These are phyloP conservation scores for Callaeas wilsoni DNA, from an alignment of 2,113 vertebrate species.

Conservation along the genomic window DNA sequence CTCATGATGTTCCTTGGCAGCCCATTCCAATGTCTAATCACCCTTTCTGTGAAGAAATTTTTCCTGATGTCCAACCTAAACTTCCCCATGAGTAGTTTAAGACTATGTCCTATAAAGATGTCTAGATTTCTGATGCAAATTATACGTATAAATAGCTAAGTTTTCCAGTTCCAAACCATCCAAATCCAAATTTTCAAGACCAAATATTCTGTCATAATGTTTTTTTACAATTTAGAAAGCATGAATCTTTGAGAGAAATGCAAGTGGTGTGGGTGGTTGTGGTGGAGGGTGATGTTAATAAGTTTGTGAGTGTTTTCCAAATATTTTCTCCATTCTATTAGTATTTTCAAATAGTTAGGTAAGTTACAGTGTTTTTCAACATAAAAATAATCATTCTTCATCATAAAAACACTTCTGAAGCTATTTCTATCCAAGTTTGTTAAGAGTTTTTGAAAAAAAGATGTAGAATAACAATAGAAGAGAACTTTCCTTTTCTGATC, in stretches of 20 bases:
- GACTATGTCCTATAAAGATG: neutral
- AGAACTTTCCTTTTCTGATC: neutral
- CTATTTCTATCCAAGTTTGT: neutral
- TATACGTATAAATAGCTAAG: neutral
- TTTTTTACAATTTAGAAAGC: neutral
- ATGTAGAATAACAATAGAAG: neutral
- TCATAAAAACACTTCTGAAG: neutral
- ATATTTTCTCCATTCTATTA: neutral
- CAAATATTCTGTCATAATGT: neutral
- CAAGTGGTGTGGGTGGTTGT: neutral
- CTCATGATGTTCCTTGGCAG: neutral
- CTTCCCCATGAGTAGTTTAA: neutral
- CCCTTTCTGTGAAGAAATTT: neutral
- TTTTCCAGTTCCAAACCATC: neutral
- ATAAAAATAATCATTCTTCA: neutral
- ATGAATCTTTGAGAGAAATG: neutral
- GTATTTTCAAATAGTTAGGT: neutral
- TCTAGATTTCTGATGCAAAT: neutral
- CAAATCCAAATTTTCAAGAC: neutral
- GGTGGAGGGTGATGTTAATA: neutral
- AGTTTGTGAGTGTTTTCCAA: neutral
- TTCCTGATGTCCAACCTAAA: neutral
- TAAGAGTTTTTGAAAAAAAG: neutral
- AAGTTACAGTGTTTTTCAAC: neutral
- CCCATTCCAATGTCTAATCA: neutral